A percentile compares a stretch with the other conserved stretches of the same genome.
phyloP scores from a whole-genome alignment of 2,888 invertebrate species.

The Andrena minutula region DNA sequence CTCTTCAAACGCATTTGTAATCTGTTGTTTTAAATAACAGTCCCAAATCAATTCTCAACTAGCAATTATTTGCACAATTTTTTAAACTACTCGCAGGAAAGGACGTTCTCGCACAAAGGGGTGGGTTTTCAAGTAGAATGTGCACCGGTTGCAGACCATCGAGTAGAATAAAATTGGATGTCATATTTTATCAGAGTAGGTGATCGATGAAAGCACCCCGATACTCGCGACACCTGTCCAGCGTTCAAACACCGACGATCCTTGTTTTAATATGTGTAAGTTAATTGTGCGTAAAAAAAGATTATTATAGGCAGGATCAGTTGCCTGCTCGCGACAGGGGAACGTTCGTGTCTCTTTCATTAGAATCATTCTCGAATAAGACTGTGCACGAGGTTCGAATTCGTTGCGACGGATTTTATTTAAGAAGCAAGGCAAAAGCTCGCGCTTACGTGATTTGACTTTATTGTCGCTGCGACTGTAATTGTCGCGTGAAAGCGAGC shows the following conservation, averaged over 20 bases:
- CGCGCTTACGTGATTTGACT: constrained; percentile 5
- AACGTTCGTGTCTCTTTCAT: constrained; percentile 35
- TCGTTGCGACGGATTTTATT: constrained; percentile 13
- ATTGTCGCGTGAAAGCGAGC: background rate
- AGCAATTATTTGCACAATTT: background rate
- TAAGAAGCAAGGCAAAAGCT: constrained; percentile 5
- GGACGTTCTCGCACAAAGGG: too few relatives aligned
- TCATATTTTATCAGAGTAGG: background rate
- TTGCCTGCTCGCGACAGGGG: constrained; percentile 31
- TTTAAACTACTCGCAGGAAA: background rate
- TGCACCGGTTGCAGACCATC: too few relatives aligned
- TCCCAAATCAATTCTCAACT: too few relatives aligned
- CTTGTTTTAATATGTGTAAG: constrained; percentile 33
- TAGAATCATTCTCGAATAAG: constrained; percentile 40
- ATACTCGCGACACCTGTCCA: background rate
- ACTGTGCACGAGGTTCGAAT: constrained; percentile 44
- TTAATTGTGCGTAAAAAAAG: constrained; percentile 50
- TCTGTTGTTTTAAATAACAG: too few relatives aligned
- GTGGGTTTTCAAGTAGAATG: too few relatives aligned
- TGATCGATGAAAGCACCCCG: background rate
- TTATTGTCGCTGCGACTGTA: constrained; percentile 4
- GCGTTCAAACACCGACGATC: constrained; percentile 15
- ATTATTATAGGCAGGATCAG: constrained; percentile 16
- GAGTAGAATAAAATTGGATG: too few relatives aligned
- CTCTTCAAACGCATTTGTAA: too few relatives aligned